Conservation (phyloP, 2,888 invertebrate species). For the Oscheius sp. region DNA sequence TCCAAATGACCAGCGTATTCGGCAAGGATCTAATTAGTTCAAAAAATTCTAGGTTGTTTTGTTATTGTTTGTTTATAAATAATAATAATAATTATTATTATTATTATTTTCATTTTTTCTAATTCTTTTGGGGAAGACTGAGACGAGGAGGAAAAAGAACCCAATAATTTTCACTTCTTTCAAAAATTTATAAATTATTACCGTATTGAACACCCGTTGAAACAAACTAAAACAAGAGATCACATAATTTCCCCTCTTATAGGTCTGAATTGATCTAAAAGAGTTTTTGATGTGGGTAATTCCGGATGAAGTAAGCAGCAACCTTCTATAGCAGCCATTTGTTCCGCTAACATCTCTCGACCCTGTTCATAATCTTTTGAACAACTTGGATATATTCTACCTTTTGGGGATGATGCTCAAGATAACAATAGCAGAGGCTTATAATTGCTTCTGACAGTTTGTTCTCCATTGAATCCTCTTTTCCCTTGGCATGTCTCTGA, state of each 20-base stretch:
- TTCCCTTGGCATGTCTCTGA: slow-evolving; percentile 3
- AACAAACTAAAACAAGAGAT: background rate
- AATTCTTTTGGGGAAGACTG: too few species aligned
- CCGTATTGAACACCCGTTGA: background rate
- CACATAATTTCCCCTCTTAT: background rate
- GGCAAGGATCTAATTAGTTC: too few species aligned
- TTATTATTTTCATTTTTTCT: too few species aligned
- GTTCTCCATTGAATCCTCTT: slow-evolving; percentile 2
- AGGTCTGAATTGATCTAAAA: background rate
- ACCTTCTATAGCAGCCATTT: background rate
- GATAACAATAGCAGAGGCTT: slow-evolving; percentile 9
- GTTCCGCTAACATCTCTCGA: slow-evolving; percentile 9
- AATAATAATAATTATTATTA: too few species aligned
- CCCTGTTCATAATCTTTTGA: background rate
- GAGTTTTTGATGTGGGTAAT: slow-evolving; percentile 1
- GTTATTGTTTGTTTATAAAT: too few species aligned
- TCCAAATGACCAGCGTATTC: background rate
- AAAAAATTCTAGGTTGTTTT: too few species aligned
- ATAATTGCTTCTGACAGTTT: slow-evolving; percentile 18
- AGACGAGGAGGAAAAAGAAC: too few species aligned
- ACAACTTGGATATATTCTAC: background rate
- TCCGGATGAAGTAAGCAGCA: slow-evolving; percentile 7
- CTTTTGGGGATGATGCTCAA: slow-evolving; percentile 25
- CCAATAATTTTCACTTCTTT: too few species aligned
- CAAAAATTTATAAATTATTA: background rate